Evolutionary conservation across 2,888 invertebrate species (phyloP), one percentile per base, ranked within the genome.

Genomic region (Rhogogaster chlorosoma): DNA sequence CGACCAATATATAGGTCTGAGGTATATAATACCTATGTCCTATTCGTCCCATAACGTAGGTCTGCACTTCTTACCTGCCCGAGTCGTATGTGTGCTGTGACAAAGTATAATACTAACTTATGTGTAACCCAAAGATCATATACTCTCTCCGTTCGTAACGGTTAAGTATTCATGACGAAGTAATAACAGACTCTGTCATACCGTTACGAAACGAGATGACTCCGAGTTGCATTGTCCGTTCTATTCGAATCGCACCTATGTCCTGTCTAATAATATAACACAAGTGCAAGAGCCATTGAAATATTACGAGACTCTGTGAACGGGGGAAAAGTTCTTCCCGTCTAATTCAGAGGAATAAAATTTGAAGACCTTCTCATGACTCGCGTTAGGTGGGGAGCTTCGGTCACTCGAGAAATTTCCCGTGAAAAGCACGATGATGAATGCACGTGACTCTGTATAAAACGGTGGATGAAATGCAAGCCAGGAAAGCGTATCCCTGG

Each of bases 191-290:
- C 61, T 38, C 57, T 80, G 6, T 45, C n/a, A 45, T 80, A 38
- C 61, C 80, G 80, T 80, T 80, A 80, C 80, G 15, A 38, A 80
- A 80, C 38, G 36, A 61, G 49, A 49, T 78, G 78, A n/a, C 32
- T 29, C n/a, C 32, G 36, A 77, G n/a, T 32, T 53, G n/a, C 7
- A 78, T 77, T 29, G 49, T 77, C 71, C 18, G 38, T 9, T 36
- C 9, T n/a, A 71, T 15, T 67, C 12, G 32, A 29, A 32, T 71
- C 22, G 71, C 22, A 71, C 38, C 42, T 18, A 42, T 42, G 9
- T 45, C 42, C 42, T 26, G 73, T 73, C 12, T 22, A n/a, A 9
- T n/a, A 73, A 73, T 42, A 45, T 73, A 73, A 73, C 38, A 42
- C 73, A 73, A 29, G n/a, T 73, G 22, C 45, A 45, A 26, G 73